These are phyloP conservation scores for Paramormyrops hopkinsi DNA, from an alignment of 2,797 vertebrate genomes.

Conservation along the genomic window DNA sequence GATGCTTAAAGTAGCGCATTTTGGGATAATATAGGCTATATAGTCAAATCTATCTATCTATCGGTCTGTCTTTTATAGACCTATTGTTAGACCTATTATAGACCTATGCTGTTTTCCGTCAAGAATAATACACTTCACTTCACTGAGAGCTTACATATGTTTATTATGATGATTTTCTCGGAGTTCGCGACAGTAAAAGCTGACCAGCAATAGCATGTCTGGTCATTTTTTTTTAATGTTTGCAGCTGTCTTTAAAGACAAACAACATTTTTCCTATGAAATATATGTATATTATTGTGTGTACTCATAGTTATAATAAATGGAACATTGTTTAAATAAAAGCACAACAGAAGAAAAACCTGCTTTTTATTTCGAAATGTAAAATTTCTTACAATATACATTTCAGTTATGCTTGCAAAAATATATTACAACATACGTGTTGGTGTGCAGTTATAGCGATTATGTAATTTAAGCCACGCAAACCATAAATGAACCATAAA, in stretches of 20 bases:
- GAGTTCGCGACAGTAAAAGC: neutral
- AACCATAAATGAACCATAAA: neutral
- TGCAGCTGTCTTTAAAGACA: neutral
- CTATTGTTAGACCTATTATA: neutral
- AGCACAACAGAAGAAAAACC: neutral
- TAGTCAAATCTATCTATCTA: neutral
- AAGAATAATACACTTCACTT: neutral
- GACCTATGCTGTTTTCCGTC: neutral
- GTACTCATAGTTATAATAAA: neutral
- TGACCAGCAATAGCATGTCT: neutral
- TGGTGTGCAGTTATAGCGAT: neutral
- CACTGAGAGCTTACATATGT: neutral
- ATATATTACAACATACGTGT: neutral
- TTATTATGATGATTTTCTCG: neutral
- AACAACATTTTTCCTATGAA: neutral
- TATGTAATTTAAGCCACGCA: neutral
- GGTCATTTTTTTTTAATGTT: neutral
- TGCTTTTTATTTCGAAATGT: conserved; percentile 10
- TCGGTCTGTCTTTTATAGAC: neutral
- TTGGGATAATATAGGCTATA: neutral
- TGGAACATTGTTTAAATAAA: neutral
- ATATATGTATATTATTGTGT: neutral
- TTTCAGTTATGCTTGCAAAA: neutral
- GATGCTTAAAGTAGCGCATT: neutral
- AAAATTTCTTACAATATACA: neutral